Conservation (phyloP, 2,113 vertebrate genomes). For the Antigone vipio region DNA sequence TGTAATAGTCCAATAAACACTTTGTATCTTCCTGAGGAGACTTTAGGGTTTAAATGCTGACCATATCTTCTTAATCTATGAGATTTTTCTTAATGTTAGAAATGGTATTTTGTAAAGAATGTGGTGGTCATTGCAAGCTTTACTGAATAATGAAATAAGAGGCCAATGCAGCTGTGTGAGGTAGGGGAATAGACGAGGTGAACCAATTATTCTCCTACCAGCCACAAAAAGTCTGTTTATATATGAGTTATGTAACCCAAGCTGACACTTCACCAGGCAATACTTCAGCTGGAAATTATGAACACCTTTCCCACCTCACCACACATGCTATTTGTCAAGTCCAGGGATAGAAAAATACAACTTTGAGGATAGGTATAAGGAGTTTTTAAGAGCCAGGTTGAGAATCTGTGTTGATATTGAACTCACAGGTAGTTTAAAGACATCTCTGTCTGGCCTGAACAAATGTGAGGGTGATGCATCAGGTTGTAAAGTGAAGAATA, state of each 20-base stretch:
- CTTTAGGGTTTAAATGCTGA: neutral
- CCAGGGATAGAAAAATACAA: conserved; percentile 50
- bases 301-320: conserved; percentile 40
- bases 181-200: conserved; percentile 46
- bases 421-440: neutral
- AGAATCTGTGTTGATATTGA: conserved; percentile 13
- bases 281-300: conserved; percentile 62
- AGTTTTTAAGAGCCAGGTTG: conserved; percentile 29
- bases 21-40: neutral
- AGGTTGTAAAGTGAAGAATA: neutral
- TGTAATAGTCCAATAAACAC: neutral
- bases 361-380: conserved; percentile 59
- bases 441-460: neutral
- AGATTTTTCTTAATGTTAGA: neutral
- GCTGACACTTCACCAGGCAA: conserved; percentile 65
- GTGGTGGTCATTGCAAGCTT: conserved; percentile 34
- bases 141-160: conserved; percentile 58
- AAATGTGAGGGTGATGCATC: neutral
- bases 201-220: conserved; percentile 66
- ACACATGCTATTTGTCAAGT: conserved; percentile 61
- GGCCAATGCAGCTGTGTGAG: conserved; percentile 34
- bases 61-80: neutral
- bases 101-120: neutral
- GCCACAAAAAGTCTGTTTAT: conserved; percentile 67
- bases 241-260: conserved; percentile 72